Conservation (phyloP, 2,113 vertebrate species). For the Hiodon tergisus region DNA sequence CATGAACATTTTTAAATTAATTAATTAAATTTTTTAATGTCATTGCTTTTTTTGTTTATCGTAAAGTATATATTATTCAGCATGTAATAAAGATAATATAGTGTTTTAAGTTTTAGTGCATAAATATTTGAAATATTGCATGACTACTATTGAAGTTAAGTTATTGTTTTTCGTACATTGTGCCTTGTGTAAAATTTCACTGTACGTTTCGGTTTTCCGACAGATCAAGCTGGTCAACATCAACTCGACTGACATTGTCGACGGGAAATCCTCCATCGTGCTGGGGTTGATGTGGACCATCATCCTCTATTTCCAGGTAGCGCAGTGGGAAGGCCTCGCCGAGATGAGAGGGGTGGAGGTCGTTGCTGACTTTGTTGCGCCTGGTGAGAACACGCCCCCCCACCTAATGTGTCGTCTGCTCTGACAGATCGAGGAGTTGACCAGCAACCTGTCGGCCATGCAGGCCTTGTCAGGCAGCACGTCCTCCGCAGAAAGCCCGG, state of each 20-base stretch:
- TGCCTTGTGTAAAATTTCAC: background rate
- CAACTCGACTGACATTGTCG: slow-evolving; percentile 93
- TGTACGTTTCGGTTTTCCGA: slow-evolving; percentile 34
- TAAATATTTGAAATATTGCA: background rate
- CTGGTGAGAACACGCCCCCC: background rate
- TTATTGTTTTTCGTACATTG: background rate
- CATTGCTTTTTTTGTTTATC: background rate
- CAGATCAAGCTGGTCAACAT: slow-evolving; percentile 99
- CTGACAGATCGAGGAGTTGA: slow-evolving; percentile 88
- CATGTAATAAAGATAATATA: background rate
- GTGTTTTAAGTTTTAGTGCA: background rate
- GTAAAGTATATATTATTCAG: too few relatives aligned
- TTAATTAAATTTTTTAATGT: background rate
- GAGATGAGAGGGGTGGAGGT: too few relatives aligned
- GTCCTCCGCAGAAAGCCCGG: slow-evolving; percentile 83
- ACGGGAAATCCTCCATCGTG: slow-evolving; percentile 89
- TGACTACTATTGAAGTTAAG: background rate
- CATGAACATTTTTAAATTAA: background rate
- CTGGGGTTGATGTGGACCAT: slow-evolving; percentile 95
- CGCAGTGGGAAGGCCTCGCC: background rate
- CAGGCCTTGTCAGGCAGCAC: slow-evolving; percentile 75
- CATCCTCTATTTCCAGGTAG: slow-evolving; percentile 96
- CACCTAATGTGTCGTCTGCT: background rate
- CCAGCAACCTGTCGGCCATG: slow-evolving; percentile 84
- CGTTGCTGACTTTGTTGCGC: too few relatives aligned